Evolutionary conservation across 2,113 vertebrate species (phyloP).

Genomic region (Rhabdornis inornatus): DNA sequence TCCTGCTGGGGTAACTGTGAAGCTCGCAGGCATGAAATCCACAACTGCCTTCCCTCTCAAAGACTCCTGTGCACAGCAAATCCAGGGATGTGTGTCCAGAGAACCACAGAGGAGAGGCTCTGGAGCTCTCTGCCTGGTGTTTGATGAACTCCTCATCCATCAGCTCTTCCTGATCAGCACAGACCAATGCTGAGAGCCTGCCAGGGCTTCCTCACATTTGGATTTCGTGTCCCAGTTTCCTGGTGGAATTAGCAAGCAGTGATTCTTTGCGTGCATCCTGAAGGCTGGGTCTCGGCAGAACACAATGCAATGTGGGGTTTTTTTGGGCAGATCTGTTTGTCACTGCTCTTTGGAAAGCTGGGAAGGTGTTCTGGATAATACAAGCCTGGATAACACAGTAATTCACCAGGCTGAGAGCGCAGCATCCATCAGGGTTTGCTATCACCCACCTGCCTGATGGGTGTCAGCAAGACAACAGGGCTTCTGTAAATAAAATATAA

Average conservation of each 20-base stretch:
- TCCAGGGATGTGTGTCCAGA: neutral
- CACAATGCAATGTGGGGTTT: neutral
- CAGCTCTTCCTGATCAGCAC: neutral
- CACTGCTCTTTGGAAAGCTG: neutral
- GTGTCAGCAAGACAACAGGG: neutral
- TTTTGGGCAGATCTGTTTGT: neutral
- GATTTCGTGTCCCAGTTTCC: neutral
- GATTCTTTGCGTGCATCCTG: neutral
- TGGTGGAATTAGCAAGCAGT: neutral
- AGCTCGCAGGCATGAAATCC: conserved; percentile 19
- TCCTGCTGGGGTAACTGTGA: neutral
- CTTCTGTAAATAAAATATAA: neutral
- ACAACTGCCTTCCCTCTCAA: neutral
- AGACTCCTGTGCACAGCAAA: neutral
- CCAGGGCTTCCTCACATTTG: neutral
- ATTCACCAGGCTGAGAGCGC: neutral
- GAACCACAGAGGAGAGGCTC: neutral
- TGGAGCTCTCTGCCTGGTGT: neutral
- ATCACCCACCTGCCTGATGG: neutral
- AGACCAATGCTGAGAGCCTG: neutral
- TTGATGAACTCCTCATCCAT: neutral
- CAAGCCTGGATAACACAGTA: neutral
- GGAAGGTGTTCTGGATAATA: neutral
- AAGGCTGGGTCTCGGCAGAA: neutral
- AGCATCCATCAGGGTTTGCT: neutral